Conservation (phyloP, 2,113 vertebrate species). For the Leptobrachium leishanense region DNA sequence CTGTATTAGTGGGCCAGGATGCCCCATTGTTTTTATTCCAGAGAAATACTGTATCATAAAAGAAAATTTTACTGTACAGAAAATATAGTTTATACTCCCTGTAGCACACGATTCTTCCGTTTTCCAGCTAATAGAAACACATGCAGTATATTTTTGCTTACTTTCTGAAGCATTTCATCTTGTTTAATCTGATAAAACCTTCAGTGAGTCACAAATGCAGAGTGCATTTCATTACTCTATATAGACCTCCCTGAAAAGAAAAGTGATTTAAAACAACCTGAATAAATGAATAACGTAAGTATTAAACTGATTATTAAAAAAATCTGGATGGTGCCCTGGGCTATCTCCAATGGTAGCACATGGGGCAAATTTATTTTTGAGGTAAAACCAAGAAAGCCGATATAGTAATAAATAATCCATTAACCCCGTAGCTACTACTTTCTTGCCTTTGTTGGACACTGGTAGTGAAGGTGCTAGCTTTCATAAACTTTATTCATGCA, state of each 20-base stretch:
- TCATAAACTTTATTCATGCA: too few relatives aligned
- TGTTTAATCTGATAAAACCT: slow-evolving; percentile 41
- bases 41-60: too few relatives aligned
- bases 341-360: slow-evolving; percentile 33
- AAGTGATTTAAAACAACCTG: slow-evolving; percentile 16
- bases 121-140: background rate
- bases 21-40: too few relatives aligned
- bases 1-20: too few relatives aligned
- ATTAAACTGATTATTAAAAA: slow-evolving; percentile 46
- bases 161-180: slow-evolving; percentile 31
- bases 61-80: too few relatives aligned
- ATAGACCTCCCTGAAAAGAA: slow-evolving; percentile 39
- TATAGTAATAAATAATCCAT: slow-evolving; percentile 3
- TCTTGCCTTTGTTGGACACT: too few relatives aligned
- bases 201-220: slow-evolving; percentile 36
- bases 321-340: slow-evolving; percentile 35
- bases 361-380: slow-evolving; percentile 41
- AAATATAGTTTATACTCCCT: too few relatives aligned
- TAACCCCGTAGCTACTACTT: slow-evolving; percentile 15
- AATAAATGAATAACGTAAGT: slow-evolving; percentile 47
- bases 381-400: slow-evolving; percentile 21
- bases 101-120: background rate
- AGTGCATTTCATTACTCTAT: slow-evolving; percentile 38
- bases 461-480: too few relatives aligned
- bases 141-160: background rate